phyloP scores from a whole-genome alignment of 2,113 vertebrate species.

The Zosterops borbonicus region DNA sequence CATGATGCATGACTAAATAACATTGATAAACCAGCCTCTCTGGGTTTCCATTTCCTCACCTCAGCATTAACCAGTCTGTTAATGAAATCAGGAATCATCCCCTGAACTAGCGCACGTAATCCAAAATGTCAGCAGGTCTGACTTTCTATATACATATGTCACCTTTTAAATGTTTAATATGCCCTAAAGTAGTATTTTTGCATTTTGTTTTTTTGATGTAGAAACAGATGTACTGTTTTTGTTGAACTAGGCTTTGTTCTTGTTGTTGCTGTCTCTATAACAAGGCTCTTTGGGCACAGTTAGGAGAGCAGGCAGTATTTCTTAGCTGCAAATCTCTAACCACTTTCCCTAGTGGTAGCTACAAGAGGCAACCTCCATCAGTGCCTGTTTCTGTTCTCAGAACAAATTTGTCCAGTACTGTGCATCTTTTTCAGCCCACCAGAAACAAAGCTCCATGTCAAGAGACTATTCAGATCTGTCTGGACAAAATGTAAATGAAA shows the following conservation, averaged over 20 bases:
- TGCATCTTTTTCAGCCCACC: background rate
- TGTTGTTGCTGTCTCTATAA: background rate
- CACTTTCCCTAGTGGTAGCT: constrained; percentile 19
- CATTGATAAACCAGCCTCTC: background rate
- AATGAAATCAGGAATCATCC: constrained; percentile 26
- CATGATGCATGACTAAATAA: background rate
- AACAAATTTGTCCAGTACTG: background rate
- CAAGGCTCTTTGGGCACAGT: constrained; percentile 9
- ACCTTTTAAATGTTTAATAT: constrained; percentile 69
- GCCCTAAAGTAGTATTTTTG: constrained; percentile 65
- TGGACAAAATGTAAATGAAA: background rate
- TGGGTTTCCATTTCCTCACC: background rate
- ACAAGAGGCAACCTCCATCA: background rate
- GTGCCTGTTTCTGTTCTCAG: background rate
- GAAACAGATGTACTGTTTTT: constrained; percentile 58
- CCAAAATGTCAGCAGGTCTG: constrained; percentile 58
- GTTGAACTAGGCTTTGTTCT: constrained; percentile 23
- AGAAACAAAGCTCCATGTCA: background rate
- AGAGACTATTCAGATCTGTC: background rate
- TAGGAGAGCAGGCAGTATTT: constrained; percentile 23
- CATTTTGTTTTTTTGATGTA: constrained; percentile 66
- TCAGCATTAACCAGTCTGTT: background rate
- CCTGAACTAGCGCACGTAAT: constrained; percentile 13
- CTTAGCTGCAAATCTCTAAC: constrained; percentile 39
- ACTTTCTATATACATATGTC: constrained; percentile 50